phyloP scores from a whole-genome alignment of 1,140 invertebrate species.

The Drosophila parvula region DNA sequence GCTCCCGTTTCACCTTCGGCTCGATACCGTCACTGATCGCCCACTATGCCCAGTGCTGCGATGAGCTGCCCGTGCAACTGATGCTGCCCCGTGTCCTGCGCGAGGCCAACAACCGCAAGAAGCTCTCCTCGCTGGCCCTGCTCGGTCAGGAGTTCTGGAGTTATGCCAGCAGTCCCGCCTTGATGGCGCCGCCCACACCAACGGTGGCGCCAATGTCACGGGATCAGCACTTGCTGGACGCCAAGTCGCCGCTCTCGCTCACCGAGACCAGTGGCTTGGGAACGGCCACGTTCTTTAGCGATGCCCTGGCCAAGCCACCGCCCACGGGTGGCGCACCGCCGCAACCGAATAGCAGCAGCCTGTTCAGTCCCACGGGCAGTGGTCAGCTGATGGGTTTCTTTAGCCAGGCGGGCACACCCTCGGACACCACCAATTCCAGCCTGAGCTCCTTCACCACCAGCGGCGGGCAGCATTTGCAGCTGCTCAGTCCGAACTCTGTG shows the following conservation, averaged over 20 bases:
- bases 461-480: conserved; percentile 83
- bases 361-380: conserved; percentile 79
- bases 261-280: conserved; percentile 82
- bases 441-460: conserved; percentile 88
- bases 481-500: conserved; percentile 86
- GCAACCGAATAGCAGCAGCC: neutral
- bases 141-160: conserved; percentile 97
- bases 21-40: conserved; percentile 95
- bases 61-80: conserved; percentile 96
- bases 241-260: conserved; percentile 81
- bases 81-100: conserved; percentile 92
- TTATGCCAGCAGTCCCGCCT: conserved; percentile 91
- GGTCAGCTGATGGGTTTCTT: conserved; percentile 67
- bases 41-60: conserved; percentile 96
- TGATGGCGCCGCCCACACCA: conserved; percentile 58
- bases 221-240: conserved; percentile 64
- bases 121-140: conserved; percentile 94
- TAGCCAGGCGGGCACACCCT: conserved; percentile 86
- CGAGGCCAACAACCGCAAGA: conserved; percentile 94
- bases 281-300: conserved; percentile 78
- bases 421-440: conserved; percentile 87
- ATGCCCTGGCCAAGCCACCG: conserved; percentile 49
- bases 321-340: conserved; percentile 25
- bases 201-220: conserved; percentile 57
- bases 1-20: conserved; percentile 95